A percentile compares a stretch with the other conserved stretches of the same genome.
phyloP scores from a whole-genome alignment of 2,113 vertebrate species.

The Pontoporia blainvillei region DNA sequence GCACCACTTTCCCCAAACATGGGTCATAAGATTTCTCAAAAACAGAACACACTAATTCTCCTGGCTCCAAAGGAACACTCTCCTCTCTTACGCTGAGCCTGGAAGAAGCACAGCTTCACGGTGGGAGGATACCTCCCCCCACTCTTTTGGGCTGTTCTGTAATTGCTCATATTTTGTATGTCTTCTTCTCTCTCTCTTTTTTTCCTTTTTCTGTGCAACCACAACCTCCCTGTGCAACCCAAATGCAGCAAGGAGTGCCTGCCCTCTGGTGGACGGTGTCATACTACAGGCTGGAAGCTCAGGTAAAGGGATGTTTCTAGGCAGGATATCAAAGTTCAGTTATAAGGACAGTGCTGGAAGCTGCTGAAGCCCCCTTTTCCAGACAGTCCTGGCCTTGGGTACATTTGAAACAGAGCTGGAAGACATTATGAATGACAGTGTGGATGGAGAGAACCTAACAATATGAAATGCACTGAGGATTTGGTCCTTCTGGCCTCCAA shows the following conservation, averaged over 20 bases:
- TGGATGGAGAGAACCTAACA: background rate
- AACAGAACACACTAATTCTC: background rate
- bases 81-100: background rate
- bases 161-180: constrained; percentile 11
- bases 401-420: background rate
- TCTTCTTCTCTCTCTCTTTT: background rate
- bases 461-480: background rate
- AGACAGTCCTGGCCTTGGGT: background rate
- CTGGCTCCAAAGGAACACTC: constrained; percentile 8
- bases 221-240: background rate
- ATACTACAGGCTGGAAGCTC: background rate
- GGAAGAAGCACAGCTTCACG: constrained; percentile 2
- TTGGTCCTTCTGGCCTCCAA: background rate
- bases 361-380: background rate
- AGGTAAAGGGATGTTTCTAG: background rate
- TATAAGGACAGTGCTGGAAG: background rate
- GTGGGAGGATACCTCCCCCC: background rate
- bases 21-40: background rate
- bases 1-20: background rate
- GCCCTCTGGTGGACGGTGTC: constrained; percentile 28
- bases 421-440: background rate
- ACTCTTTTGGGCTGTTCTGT: constrained; percentile 20
- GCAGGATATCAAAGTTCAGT: background rate
- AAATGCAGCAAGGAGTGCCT: background rate
- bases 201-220: background rate